Evolutionary conservation across 2,797 vertebrate species (phyloP), one percentile per base, ranked within the genome.

Genomic region (Ciconia nigra): DNA sequence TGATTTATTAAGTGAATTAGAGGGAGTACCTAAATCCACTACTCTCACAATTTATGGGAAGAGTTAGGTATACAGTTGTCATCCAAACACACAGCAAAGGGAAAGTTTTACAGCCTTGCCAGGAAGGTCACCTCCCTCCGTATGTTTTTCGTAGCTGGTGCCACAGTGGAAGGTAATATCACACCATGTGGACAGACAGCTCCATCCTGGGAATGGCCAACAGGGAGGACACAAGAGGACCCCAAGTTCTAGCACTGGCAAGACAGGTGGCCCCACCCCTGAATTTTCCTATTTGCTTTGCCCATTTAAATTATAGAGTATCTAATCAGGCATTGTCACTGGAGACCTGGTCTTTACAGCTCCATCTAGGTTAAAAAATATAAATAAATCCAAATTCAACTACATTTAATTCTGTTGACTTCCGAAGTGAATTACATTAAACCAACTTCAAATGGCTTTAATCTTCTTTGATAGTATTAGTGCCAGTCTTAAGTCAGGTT

Each of bases 1-100:
- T 87, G 83, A 92, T 83, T 92, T 90, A 89, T 74, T 33, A n/a
- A 66, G 22, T 63, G 81, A 93, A 92, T 89, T 84, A 66, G 73
- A 88, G 42, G 22, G 17, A 88, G 49, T 16, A 35, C 54, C 81
- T 90, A 89, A 92, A 91, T 57, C 71, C 47, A 80, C 31, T 26
- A 22, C 22, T 66, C n/a, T 85, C 57, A 66, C 12, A 78, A 63
- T 83, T 91, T 73, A 67, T 33, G 15, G 52, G 44, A 67, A 83
- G 51, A 72, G 13, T 79, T 55, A 42, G 22, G 41, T 31, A 28
- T 28, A 33, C 17, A 15, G 61, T 7, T 79, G 52, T 54, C 80
- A 89, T 70, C 24, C 73, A 47, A 82, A 26, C 70, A 77, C 33
- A 42, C 1, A 29, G 84, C 22, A 70, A 63, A 89, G 10, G 25